These are phyloP conservation scores for Megaleporinus macrocephalus DNA, from an alignment of 2,113 vertebrate species.

Conservation along the genomic window DNA sequence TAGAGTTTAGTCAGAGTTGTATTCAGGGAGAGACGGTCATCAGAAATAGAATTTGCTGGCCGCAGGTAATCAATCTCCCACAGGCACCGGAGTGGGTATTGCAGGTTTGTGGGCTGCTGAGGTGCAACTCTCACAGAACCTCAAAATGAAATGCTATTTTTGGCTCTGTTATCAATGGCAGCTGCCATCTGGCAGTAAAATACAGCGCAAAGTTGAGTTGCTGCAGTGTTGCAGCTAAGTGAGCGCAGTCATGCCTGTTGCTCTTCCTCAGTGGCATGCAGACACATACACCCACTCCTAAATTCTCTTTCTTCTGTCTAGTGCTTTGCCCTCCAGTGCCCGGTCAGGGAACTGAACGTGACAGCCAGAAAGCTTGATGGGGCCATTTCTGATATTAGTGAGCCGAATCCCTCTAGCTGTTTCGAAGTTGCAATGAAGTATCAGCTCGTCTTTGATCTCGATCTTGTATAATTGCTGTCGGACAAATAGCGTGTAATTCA, in stretches of 20 bases:
- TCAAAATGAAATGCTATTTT: constrained; percentile 31
- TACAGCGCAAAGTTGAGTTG: constrained; percentile 6
- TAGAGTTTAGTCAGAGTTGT: not conserved
- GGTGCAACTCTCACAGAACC: not conserved
- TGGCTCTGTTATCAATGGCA: constrained; percentile 15
- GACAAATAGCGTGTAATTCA: not conserved
- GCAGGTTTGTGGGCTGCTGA: not conserved
- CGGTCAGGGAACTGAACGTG: not conserved
- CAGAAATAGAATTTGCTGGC: not conserved
- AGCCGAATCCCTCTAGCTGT: not conserved
- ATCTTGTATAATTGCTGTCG: not conserved
- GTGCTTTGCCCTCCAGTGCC: not conserved
- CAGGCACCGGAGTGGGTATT: not conserved
- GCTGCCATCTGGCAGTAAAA: constrained; percentile 24
- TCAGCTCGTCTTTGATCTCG: not conserved
- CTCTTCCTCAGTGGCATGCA: not conserved
- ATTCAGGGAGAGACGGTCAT: not conserved
- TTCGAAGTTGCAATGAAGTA: not conserved
- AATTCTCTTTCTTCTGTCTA: not conserved
- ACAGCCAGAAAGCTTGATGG: not conserved
- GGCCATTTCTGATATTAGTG: not conserved
- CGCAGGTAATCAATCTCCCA: not conserved
- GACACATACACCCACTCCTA: not conserved
- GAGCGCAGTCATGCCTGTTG: constrained; percentile 30
- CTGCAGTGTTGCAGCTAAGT: constrained; percentile 49